phyloP scores from a whole-genome alignment of 2,113 vertebrate genomes.

The Parus major region DNA sequence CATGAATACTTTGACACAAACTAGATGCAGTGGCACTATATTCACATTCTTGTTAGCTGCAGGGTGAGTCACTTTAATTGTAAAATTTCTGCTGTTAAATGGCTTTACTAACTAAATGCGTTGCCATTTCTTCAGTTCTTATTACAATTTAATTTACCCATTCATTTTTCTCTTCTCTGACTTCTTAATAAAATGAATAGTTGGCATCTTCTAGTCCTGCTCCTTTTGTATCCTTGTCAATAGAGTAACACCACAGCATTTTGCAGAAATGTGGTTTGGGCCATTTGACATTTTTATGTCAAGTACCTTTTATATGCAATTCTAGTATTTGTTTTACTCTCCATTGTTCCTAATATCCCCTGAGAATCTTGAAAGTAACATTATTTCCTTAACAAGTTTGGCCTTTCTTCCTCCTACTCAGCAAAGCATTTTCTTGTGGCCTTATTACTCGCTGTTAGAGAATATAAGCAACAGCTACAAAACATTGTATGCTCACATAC shows the following conservation, averaged over 20 bases:
- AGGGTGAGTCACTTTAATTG: background rate
- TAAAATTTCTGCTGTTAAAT: background rate
- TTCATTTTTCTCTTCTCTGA: constrained; percentile 29
- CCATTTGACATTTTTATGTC: constrained; percentile 16
- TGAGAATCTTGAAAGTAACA: constrained; percentile 54
- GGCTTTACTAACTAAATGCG: constrained; percentile 21
- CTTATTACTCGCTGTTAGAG: background rate
- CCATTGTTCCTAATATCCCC: constrained; percentile 60
- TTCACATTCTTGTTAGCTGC: background rate
- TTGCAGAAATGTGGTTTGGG: constrained; percentile 16
- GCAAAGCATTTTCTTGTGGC: background rate
- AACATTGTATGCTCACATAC: background rate
- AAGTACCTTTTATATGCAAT: constrained; percentile 42
- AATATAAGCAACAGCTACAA: background rate
- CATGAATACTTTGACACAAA: background rate
- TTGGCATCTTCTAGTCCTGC: background rate
- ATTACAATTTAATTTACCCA: constrained; percentile 14
- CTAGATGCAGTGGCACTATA: background rate
- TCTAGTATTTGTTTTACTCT: constrained; percentile 58
- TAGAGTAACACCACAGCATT: constrained; percentile 22
- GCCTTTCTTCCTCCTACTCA: constrained; percentile 54
- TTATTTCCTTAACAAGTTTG: constrained; percentile 67
- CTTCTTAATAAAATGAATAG: constrained; percentile 39
- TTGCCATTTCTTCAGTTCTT: constrained; percentile 26
- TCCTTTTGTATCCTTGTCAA: constrained; percentile 28